phyloP scores from a whole-genome alignment of 1,140 invertebrate genomes.

The Philotrypesis tridentata region DNA sequence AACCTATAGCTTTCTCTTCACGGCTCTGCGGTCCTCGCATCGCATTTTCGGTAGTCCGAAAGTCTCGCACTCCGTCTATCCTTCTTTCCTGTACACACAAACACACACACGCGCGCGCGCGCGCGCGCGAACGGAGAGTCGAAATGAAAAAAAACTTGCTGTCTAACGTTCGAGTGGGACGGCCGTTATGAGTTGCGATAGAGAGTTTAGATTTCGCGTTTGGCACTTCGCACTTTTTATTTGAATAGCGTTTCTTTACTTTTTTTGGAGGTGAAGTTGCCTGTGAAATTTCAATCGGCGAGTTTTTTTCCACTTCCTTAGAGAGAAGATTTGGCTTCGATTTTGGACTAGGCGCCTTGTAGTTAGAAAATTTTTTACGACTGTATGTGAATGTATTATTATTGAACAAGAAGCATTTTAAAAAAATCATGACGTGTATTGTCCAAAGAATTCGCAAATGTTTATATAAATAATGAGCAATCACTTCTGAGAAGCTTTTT shows the following conservation, averaged over 20 bases:
- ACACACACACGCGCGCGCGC: neutral
- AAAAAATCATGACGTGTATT: too few species aligned
- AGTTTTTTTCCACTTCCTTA: too few species aligned
- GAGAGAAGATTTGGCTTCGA: neutral
- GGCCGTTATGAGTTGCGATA: neutral
- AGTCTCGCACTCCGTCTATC: neutral
- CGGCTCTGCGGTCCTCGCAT: slow-evolving; percentile 21
- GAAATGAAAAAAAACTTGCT: neutral
- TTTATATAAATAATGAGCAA: too few species aligned
- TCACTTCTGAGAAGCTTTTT: too few species aligned
- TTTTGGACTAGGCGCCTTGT: too few species aligned
- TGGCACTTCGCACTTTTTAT: slow-evolving; percentile 9
- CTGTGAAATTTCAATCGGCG: neutral
- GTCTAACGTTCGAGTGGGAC: slow-evolving; percentile 2
- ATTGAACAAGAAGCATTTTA: too few species aligned
- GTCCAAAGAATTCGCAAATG: too few species aligned
- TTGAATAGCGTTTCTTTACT: slow-evolving; percentile 2
- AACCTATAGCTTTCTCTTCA: slow-evolving; percentile 62
- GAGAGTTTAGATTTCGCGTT: neutral
- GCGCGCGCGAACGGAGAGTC: too few species aligned
- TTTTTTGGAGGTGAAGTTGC: neutral
- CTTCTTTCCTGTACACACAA: neutral
- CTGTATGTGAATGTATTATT: too few species aligned
- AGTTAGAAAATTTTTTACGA: too few species aligned
- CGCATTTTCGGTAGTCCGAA: slow-evolving; percentile 42